Percentiles rank a stretch among this genome's conserved stretches.
phyloP scores from a whole-genome alignment of 2,888 invertebrate species.

The Latheticus oryzae region DNA sequence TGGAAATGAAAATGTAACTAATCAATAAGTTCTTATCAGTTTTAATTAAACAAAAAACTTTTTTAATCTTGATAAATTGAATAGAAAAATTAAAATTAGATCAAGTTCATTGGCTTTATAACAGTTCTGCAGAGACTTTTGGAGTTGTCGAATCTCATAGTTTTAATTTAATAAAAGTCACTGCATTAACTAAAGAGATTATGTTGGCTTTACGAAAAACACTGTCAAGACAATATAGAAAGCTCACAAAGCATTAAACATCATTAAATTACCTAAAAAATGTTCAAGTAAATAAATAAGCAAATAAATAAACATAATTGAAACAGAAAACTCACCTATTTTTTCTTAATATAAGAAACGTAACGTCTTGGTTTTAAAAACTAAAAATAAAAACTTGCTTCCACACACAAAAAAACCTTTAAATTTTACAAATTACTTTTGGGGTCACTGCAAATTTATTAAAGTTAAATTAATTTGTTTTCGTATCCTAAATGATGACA shows the following conservation, averaged over 20 bases:
- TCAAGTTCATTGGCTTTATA: no score
- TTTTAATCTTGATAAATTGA: no score
- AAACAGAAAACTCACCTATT: conserved; percentile 36
- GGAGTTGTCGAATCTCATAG: no score
- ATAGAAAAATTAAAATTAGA: no score
- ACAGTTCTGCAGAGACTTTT: no score
- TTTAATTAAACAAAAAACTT: no score
- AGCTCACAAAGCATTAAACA: conserved; percentile 22
- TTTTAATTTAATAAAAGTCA: no score
- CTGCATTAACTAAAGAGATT: no score
- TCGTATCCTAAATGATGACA: conserved; percentile 40
- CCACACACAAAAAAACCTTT: conserved; percentile 5
- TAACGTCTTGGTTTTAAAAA: conserved; percentile 10
- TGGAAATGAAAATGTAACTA: no score
- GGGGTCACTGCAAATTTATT: conserved; percentile 36
- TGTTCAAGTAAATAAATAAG: conserved; percentile 18
- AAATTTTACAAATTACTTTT: conserved; percentile 15
- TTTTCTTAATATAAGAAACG: conserved; percentile 25
- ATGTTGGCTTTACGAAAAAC: no score
- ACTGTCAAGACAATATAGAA: conserved; percentile 27
- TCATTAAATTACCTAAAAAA: conserved; percentile 19
- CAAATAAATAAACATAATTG: conserved; percentile 29
- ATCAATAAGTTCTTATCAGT: no score
- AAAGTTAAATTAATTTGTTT: conserved; percentile 36
- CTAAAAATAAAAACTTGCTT: conserved; percentile 1